Base-by-base conservation (phyloP, 2,888 invertebrate genomes). In the Dryobota labecula region DNA sequence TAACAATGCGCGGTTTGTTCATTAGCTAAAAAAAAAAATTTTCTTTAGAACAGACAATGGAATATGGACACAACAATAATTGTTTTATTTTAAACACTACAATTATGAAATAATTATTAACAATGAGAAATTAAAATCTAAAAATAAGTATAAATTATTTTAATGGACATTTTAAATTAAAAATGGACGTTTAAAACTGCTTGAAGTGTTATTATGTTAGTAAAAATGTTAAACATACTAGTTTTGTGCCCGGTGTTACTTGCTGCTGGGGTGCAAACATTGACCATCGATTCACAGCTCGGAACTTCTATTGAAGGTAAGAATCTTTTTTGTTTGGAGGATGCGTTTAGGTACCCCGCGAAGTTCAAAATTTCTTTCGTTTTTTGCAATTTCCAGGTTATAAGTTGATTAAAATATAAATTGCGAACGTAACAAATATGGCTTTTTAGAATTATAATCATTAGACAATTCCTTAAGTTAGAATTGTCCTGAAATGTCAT, bases 271-370 rank as follows among this genome's bases (percentile, higher is more conserved):
- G 95, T 94, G 13, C 92, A 94, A 76, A 95, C 95, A 0, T 67
- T 96, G 51, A 95, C 95, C 8, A 95, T 96, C 27, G 95, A 96
- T 78, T 93, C 95, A 0, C 93, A 94, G 70, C 90, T 96, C 66
- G 95, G 96, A 47, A 96, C 96, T 49, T 95, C 96, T 2, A 85
- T 95, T 68, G 96, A 96, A 92, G 96, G 96, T 95, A 87, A 92
- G 90, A 30, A n/a, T 7, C 2, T 38, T 15, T 24, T 3, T 11
- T 41, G n/a, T n/a, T n/a, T n/a, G n/a, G n/a, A n/a, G n/a, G n/a
- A n/a, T n/a, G n/a, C n/a, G n/a, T n/a, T n/a, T n/a, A n/a, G n/a
- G n/a, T n/a, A n/a, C n/a, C n/a, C n/a, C n/a, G n/a, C n/a, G n/a
- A n/a, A n/a, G n/a, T n/a, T n/a, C n/a, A n/a, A n/a, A n/a, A n/a